Base-by-base conservation (phyloP, 2,888 invertebrate genomes). In the Anodontia alba region DNA sequence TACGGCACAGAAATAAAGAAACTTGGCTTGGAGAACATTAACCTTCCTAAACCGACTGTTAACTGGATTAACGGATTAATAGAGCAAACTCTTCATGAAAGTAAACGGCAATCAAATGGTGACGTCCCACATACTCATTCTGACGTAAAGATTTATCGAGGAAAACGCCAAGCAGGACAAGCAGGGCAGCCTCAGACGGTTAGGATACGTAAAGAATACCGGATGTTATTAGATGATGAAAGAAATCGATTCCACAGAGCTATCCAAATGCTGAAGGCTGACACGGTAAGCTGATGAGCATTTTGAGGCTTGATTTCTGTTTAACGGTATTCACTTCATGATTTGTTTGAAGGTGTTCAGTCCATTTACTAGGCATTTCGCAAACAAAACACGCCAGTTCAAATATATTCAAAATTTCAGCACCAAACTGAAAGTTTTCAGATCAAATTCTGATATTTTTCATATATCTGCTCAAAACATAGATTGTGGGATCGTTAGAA, bases 191-290 rank as follows among this genome's bases (percentile, higher is more conserved):
- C 62, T 2, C 62, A 31, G 31, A 7, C 1, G 12, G 7, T 33
- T 33, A 38, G 90, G 31, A 54, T 87, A 12, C 66, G 90, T 20
- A 90, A 87, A 67, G 90, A 90, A 68, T 90, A 90, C 81, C 79
- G 90, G 29, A 81, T 81, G 81, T 73, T 90, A 51, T 74, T 84
- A 0, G 84, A 87, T 36, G 42, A 74, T 8, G 88, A 90, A 38
- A 73, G 89, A 62, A 49, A n/a, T 17, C 36, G 81, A 23, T 90
- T 87, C 68, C 89, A 90, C 49, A 57, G 81, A 38, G 90, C 90
- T 1, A 72, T 89, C n/a, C 88, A 87, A 71, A 73, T 85, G 67
- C 76, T 90, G 8, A 90, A 89, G 71, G 73, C 84, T 62, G 88
- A 90, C 49, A 88, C 84, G 69, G 90, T 90, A 62, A 78, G 88